Conservation (phyloP, 2,113 vertebrate genomes). For the Athene noctua region DNA sequence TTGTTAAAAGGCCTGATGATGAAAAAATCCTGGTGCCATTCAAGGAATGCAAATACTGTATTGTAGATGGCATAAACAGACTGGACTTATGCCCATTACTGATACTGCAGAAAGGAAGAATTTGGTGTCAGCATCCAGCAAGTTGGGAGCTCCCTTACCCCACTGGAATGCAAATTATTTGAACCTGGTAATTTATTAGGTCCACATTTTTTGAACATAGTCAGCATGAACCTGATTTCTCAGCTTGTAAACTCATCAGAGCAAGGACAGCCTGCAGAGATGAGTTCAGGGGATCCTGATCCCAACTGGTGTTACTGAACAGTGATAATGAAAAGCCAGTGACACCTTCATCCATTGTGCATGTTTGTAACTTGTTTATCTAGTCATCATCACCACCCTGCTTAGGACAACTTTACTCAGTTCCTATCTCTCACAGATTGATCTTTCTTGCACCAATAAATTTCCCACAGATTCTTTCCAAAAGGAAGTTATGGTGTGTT, state of each 20-base stretch:
- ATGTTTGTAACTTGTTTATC: background rate
- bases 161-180: slow-evolving; percentile 32
- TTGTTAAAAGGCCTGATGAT: slow-evolving; percentile 7
- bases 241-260: slow-evolving; percentile 39
- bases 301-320: background rate
- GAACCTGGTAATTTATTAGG: slow-evolving; percentile 18
- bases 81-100: background rate
- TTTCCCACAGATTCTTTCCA: background rate
- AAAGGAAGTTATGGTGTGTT: background rate
- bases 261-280: slow-evolving; percentile 30
- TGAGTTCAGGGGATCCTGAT: slow-evolving; percentile 43
- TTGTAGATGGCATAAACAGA: background rate
- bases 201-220: slow-evolving; percentile 7
- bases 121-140: background rate
- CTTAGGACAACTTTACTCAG: background rate
- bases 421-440: background rate
- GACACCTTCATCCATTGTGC: background rate
- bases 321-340: background rate
- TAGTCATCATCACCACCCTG: background rate
- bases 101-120: background rate
- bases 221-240: slow-evolving; percentile 43
- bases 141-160: background rate
- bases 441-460: background rate
- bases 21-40: background rate
- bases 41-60: background rate